Conservation (phyloP, 1,140 invertebrate genomes). For the Drosophila santomea region DNA sequence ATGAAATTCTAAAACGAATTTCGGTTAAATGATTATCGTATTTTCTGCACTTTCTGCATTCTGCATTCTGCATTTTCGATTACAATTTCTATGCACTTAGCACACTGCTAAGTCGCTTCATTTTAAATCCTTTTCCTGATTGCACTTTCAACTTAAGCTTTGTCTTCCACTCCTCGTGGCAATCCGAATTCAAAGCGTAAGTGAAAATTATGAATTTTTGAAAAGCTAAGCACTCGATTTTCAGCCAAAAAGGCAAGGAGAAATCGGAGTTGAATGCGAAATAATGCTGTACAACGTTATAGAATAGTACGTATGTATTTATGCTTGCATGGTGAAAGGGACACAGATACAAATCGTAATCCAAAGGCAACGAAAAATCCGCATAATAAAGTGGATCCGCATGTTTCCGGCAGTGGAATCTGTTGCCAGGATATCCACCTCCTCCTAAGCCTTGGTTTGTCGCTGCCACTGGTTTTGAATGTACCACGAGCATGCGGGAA, state of each 20-base stretch:
- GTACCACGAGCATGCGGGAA: neutral
- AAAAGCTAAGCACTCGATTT: conserved; percentile 7
- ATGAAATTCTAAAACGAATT: too few relatives aligned
- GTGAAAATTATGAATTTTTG: conserved; percentile 48
- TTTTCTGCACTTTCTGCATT: too few relatives aligned
- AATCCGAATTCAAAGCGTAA: conserved; percentile 19
- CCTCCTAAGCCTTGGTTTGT: conserved; percentile 9
- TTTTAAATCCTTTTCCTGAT: conserved; percentile 10
- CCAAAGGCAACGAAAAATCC: conserved; percentile 46
- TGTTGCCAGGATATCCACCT: conserved; percentile 34
- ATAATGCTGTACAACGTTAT: conserved; percentile 2
- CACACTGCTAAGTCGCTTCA: neutral
- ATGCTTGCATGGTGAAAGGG: conserved; percentile 12
- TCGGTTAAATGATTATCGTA: neutral
- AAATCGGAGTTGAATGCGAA: neutral
- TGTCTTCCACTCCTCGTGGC: neutral
- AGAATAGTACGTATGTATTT: neutral
- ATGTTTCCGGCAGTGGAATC: conserved; percentile 38
- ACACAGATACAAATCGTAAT: conserved; percentile 31
- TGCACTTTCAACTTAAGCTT: conserved; percentile 20
- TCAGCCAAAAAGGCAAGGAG: neutral
- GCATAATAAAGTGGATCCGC: conserved; percentile 42
- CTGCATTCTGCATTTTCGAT: conserved; percentile 2
- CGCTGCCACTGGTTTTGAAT: conserved; percentile 16
- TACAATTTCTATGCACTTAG: neutral